Conservation (phyloP, 2,797 vertebrate species). For the Erpetoichthys calabaricus region DNA sequence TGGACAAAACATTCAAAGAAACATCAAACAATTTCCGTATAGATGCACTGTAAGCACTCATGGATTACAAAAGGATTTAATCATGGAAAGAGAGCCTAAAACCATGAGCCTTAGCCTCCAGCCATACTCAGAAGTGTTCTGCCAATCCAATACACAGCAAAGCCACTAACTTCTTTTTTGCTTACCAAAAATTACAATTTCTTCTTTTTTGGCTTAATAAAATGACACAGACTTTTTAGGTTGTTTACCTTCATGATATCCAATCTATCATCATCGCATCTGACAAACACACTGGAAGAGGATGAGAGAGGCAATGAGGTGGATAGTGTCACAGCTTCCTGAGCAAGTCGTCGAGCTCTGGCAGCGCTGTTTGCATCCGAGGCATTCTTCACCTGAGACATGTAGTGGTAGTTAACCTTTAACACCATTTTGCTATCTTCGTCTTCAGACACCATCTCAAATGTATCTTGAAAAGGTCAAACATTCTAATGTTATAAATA, state of each 20-base stretch:
- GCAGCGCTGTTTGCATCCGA: slow-evolving; percentile 91
- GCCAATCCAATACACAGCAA: too few relatives aligned
- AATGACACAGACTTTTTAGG: too few relatives aligned
- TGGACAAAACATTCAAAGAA: too few relatives aligned
- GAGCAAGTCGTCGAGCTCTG: slow-evolving; percentile 82
- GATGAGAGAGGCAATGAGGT: slow-evolving; percentile 91
- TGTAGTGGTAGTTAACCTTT: slow-evolving; percentile 98
- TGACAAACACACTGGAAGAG: slow-evolving; percentile 90
- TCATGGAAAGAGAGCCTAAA: too few relatives aligned
- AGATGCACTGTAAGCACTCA: too few relatives aligned
- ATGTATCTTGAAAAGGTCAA: slow-evolving; percentile 63
- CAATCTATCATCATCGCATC: slow-evolving; percentile 89
- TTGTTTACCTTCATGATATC: slow-evolving; percentile 93
- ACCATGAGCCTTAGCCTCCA: too few relatives aligned
- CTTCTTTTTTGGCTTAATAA: too few relatives aligned
- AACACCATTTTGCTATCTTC: slow-evolving; percentile 91
- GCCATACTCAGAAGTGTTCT: too few relatives aligned
- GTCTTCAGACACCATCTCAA: slow-evolving; percentile 97
- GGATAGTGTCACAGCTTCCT: slow-evolving; percentile 93
- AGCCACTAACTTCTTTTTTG: too few relatives aligned
- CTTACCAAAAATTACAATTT: too few relatives aligned
- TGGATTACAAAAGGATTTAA: too few relatives aligned
- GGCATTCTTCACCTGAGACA: slow-evolving; percentile 98
- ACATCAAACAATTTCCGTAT: too few relatives aligned
- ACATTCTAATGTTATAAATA: slow-evolving; percentile 1